Evolutionary conservation across 92 coral and sea anemone species (phyloP).

Genomic region (Paramuricea clavata): DNA sequence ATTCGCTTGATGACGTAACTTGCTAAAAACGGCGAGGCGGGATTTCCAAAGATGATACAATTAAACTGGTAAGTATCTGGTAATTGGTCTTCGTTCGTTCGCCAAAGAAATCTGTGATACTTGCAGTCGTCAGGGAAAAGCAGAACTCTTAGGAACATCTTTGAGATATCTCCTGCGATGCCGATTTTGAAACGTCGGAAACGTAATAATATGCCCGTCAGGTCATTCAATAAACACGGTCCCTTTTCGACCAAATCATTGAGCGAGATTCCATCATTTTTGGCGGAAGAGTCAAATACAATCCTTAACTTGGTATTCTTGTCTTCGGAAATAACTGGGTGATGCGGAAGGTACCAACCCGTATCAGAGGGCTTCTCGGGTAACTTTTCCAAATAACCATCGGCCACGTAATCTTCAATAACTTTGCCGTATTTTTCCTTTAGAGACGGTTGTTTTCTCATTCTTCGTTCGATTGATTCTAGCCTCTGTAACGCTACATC

Average conservation of each 20-base stretch:
- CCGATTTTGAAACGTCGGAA: not conserved
- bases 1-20: constrained; percentile 22
- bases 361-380: not conserved
- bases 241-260: constrained; percentile 29
- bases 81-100: not conserved
- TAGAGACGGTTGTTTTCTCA: not conserved
- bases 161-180: constrained; percentile 45
- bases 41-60: constrained; percentile 15
- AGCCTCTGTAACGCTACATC: constrained; percentile 9
- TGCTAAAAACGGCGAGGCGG: not conserved
- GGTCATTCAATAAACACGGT: constrained; percentile 28
- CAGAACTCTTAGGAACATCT: constrained; percentile 29
- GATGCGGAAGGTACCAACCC: constrained; percentile 47
- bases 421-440: constrained; percentile 13
- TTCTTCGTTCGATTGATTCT: constrained; percentile 17
- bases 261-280: not conserved
- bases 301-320: constrained; percentile 10
- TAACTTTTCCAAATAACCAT: not conserved
- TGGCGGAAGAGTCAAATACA: constrained; percentile 20
- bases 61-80: not conserved
- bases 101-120: constrained; percentile 9
- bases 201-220: constrained; percentile 32
- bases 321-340: constrained; percentile 26
- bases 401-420: constrained; percentile 7
- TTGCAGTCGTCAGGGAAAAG: not conserved